Conservation (phyloP, 2,888 invertebrate genomes). For the Machimus rusticus region DNA sequence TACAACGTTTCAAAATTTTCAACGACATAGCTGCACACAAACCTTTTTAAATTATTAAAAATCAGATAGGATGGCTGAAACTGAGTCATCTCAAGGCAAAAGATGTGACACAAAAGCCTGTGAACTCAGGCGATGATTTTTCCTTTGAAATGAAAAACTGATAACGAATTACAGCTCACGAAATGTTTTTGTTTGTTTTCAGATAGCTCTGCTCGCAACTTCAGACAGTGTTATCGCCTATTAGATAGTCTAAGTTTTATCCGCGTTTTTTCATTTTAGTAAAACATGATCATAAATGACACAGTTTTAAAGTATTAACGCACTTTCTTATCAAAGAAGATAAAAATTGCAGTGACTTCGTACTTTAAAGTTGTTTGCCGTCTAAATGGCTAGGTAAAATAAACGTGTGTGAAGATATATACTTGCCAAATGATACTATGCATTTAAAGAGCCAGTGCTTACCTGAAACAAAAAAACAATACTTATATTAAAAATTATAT, state of each 20-base stretch:
- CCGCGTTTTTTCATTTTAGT: neutral
- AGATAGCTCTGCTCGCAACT: neutral
- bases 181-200: neutral
- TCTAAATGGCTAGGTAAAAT: neutral
- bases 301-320: neutral
- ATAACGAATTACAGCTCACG: neutral
- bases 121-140: neutral
- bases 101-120: neutral
- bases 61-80: neutral
- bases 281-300: neutral
- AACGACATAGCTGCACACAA: neutral
- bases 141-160: neutral
- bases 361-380: neutral
- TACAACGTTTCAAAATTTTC: neutral
- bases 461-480: neutral
- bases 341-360: neutral
- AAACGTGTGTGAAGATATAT: neutral
- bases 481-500: neutral
- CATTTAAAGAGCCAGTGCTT: neutral
- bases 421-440: neutral
- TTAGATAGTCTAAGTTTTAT: neutral
- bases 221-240: neutral
- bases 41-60: neutral
- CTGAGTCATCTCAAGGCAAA: neutral
- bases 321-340: neutral